Evolutionary conservation across 1,140 invertebrate genomes (phyloP).

Genomic region (Drosophila kurseongensis): DNA sequence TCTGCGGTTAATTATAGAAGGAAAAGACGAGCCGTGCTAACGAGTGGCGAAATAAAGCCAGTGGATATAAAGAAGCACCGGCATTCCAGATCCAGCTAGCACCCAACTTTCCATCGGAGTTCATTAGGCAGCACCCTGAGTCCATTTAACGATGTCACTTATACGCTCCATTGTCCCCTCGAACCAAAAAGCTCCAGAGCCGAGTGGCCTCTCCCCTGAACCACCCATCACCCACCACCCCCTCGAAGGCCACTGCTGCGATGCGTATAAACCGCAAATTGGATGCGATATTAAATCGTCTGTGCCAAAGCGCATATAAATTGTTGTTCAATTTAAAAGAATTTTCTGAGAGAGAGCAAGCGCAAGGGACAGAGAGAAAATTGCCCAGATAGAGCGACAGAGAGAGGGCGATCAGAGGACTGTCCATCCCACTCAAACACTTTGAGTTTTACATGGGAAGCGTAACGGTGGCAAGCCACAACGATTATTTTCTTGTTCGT

Average conservation of each 20-base stretch:
- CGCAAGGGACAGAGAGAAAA: conserved; percentile 8
- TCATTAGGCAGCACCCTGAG: conserved; percentile 76
- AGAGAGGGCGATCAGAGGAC: conserved; percentile 3
- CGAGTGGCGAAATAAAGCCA: conserved; percentile 47
- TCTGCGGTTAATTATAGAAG: conserved; percentile 83
- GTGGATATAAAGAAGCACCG: conserved; percentile 14
- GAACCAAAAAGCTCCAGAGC: conserved; percentile 41
- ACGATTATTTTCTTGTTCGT: conserved; percentile 9
- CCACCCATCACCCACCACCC: conserved; percentile 19
- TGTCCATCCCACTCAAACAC: conserved; percentile 19
- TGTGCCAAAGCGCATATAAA: conserved; percentile 84
- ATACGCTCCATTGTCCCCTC: conserved; percentile 78
- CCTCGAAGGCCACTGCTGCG: conserved; percentile 59
- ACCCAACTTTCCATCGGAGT: conserved; percentile 48
- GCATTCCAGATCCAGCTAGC: conserved; percentile 6
- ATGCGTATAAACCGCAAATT: conserved; percentile 85
- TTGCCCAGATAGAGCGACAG: conserved; percentile 5
- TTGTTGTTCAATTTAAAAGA: conserved; percentile 84
- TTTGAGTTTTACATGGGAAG: conserved; percentile 51
- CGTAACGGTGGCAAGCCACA: conserved; percentile 26
- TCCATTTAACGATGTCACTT: conserved; percentile 82
- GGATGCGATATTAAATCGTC: conserved; percentile 85
- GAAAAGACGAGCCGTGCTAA: conserved; percentile 56
- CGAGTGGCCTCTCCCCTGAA: conserved; percentile 11
- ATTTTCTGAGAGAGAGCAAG: conserved; percentile 50